Percentiles rank a stretch among this genome's conserved stretches.
These are phyloP conservation scores for Zootermopsis nevadensis DNA, from an alignment of 2,888 invertebrate genomes.

Conservation along the genomic window DNA sequence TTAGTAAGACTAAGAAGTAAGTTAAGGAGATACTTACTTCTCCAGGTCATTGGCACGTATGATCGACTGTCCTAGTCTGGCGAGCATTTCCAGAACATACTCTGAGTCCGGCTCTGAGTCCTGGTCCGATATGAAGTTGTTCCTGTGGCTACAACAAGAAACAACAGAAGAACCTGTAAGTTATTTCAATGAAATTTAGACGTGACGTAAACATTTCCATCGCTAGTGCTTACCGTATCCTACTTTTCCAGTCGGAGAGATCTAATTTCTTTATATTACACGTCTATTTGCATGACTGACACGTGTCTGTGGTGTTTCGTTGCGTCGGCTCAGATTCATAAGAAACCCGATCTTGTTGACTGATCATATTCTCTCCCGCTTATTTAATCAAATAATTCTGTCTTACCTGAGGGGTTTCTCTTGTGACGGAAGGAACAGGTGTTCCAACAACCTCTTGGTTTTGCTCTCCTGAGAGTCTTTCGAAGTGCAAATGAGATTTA, in stretches of 20 bases:
- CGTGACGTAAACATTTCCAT: not conserved
- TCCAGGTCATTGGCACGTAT: conserved; percentile 82
- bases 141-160: conserved; percentile 45
- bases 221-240: not conserved
- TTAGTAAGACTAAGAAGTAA: too few relatives aligned
- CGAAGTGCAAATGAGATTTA: too few relatives aligned
- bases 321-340: not conserved
- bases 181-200: not conserved
- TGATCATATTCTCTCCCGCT: not conserved
- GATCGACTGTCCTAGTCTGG: conserved; percentile 80
- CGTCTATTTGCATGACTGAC: not conserved
- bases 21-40: conserved; percentile 74
- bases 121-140: conserved; percentile 57
- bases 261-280: not conserved
- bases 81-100: conserved; percentile 80
- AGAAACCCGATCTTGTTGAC: not conserved
- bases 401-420: too few relatives aligned
- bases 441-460: too few relatives aligned
- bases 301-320: not conserved
- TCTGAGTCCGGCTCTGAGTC: conserved; percentile 81
- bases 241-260: not conserved
- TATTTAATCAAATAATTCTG: too few relatives aligned
- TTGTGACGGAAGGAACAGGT: too few relatives aligned
- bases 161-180: not conserved
- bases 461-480: too few relatives aligned